Evolutionary conservation across 1,140 invertebrate species (phyloP).

Genomic region (Coptotermes formosanus): DNA sequence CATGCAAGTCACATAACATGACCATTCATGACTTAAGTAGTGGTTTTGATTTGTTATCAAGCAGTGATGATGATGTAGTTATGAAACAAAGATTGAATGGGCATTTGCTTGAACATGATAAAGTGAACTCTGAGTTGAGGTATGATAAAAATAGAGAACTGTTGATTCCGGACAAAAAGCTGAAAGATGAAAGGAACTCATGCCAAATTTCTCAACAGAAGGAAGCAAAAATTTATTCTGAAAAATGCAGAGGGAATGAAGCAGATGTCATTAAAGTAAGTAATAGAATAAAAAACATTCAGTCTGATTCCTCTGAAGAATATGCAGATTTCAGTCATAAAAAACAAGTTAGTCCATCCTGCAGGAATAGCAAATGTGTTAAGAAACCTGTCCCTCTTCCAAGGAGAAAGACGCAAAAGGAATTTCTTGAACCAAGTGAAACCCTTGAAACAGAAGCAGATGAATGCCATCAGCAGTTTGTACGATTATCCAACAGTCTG

Average conservation of each 20-base stretch:
- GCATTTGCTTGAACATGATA: neutral
- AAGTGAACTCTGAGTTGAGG: neutral
- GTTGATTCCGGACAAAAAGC: neutral
- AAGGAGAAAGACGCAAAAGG: neutral
- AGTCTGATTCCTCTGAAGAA: neutral
- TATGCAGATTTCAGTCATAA: neutral
- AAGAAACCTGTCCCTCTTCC: slow-evolving; percentile 14
- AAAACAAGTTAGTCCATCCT: neutral
- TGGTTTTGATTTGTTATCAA: neutral
- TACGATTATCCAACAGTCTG: neutral
- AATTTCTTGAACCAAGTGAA: neutral
- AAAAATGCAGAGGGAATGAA: neutral
- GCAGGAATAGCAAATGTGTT: neutral
- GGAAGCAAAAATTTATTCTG: neutral
- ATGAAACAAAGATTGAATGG: neutral
- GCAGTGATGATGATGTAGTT: slow-evolving; percentile 1
- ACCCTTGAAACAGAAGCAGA: neutral
- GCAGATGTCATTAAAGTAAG: neutral
- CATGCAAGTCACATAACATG: neutral
- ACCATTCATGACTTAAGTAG: neutral
- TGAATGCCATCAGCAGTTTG: neutral
- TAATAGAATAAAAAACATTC: neutral
- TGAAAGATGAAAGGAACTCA: neutral
- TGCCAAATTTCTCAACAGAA: neutral
- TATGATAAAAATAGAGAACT: neutral